Evolutionary conservation across 2,888 invertebrate species (phyloP), one percentile per base, ranked within the genome.

Genomic region (Tryphoninae sp.): DNA sequence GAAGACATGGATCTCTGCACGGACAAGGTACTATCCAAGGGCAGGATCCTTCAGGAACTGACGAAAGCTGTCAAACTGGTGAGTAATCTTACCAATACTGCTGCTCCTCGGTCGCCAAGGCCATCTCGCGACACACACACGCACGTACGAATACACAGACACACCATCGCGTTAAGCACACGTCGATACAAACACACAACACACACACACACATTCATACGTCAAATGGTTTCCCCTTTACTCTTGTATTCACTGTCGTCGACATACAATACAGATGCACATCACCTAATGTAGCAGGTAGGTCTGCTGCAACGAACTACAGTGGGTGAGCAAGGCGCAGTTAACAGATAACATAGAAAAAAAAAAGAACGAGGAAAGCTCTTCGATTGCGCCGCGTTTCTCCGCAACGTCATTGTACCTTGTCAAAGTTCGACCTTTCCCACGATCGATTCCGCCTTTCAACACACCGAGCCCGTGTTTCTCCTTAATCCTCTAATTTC

Each of bases 11-110:
- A 92, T 84, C 89, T 91, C 69, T 91, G 91, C 87, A 92, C 92
- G 67, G 92, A 92, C 87, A 92, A 91, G 81, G 88, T 92, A 62
- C 87, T 92, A 55, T 92, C 91, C 58, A 92, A 92, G 83, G 88
- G 88, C 42, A 88, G 90, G 84, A 92, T 92, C 71, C 88, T 92
- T 59, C 90, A 91, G 80, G 92, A 92, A 84, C 87, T 92, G 51
- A 92, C 92, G 68, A 92, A 92, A 85, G 91, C 92, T 81, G 91
- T 92, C 87, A 92, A 92, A 87, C 82, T 92, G 89, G 92, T 92
- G 83, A 91, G 91, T 88, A 69, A 58, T 53, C 42, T 42, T 26
- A 13, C 71, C 64, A 19, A 62, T 53, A 19, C 26, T n/a, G n/a
- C 45, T 58, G 33, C 73, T 59, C 59, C 33, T 13, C 68, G 68